A percentile compares a stretch with the other conserved stretches of the same genome.
These are phyloP conservation scores for Drosophila sp. DNA, from an alignment of 1,140 invertebrate species.

Conservation along the genomic window DNA sequence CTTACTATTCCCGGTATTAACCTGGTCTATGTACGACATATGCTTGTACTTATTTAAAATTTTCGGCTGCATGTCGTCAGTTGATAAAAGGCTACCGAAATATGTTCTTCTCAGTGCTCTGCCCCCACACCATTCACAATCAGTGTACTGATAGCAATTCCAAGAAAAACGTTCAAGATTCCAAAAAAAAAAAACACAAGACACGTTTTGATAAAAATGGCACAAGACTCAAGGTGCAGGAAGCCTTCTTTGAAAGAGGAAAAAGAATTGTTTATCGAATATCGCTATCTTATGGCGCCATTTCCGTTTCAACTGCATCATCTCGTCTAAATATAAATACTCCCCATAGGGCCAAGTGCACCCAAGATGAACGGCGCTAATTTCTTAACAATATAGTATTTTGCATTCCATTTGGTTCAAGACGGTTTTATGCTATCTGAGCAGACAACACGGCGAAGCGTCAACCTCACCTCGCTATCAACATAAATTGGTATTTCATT, in stretches of 20 bases:
- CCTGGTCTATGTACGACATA: neutral
- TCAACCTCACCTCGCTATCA: slow-evolving; percentile 1
- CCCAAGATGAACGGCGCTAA: slow-evolving; percentile 60
- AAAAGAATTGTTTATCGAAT: neutral
- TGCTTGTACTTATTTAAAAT: neutral
- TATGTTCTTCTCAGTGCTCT: slow-evolving; percentile 41
- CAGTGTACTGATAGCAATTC: slow-evolving; percentile 54
- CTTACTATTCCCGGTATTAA: neutral
- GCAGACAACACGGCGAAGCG: neutral
- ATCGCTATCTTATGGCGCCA: neutral
- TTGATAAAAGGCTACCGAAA: slow-evolving; percentile 29
- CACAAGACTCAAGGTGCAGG: slow-evolving; percentile 14
- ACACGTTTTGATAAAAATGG: slow-evolving; percentile 32
- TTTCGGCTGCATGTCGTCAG: slow-evolving; percentile 1
- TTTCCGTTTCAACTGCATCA: neutral
- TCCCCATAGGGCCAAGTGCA: slow-evolving; percentile 36
- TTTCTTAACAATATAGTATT: slow-evolving; percentile 41
- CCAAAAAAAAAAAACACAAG: slow-evolving; percentile 35
- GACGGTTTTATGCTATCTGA: slow-evolving; percentile 5
- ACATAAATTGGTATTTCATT: slow-evolving; percentile 12
- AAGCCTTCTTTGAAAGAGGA: neutral
- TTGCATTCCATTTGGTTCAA: slow-evolving; percentile 11
- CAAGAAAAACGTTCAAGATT: slow-evolving; percentile 45
- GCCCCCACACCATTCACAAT: slow-evolving; percentile 19
- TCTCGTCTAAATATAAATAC: neutral